Evolutionary conservation across 2,888 invertebrate genomes (phyloP), one percentile per base, ranked within the genome.

Genomic region (Phyto melanocephala): DNA sequence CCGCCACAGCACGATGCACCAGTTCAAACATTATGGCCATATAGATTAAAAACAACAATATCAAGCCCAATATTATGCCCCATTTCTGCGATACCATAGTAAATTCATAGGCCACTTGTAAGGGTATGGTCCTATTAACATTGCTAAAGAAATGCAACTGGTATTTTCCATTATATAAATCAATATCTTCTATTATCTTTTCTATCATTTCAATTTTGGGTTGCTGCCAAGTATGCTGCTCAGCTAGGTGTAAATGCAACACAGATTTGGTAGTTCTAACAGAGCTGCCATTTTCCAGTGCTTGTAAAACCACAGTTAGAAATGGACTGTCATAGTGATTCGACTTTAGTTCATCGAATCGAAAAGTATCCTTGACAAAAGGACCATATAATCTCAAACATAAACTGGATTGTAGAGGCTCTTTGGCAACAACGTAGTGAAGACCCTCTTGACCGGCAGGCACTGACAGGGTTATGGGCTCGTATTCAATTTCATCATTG

Each of bases 1-100:
- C 63, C 1, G 84, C 81, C 60, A 86, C 74, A 0, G 84, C 80
- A 1, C 84, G 84, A 72, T 84, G 81, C 7, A 84, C 67, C 13
- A 80, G 17, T 15, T 84, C 81, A 24, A 76, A 65, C 60, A 80
- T 72, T 0, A 85, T 45, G 0, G 80, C 50, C 33, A 81, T 1
- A n/a, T 81, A 83, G 28, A 85, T 62, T 3, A 81, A 10, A n/a
- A 37, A 0, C 0, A 85, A 7, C 0, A 84, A n/a, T 0, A 81
- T 1, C 0, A 80, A 5, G 2, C 68, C 81, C 17, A 72, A 54
- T 10, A 79, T 37, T 7, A 83, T 37, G 8, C 83, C 80, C 0
- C 35, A 13, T 1, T 37, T 13, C 7, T 60, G 17, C 0, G 80
- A 80, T 7, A 84, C 24, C 3, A 54, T 68, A 2, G 58, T 63